Base-by-base conservation (phyloP, 2,888 invertebrate genomes). In the Mythimna ferrago region DNA sequence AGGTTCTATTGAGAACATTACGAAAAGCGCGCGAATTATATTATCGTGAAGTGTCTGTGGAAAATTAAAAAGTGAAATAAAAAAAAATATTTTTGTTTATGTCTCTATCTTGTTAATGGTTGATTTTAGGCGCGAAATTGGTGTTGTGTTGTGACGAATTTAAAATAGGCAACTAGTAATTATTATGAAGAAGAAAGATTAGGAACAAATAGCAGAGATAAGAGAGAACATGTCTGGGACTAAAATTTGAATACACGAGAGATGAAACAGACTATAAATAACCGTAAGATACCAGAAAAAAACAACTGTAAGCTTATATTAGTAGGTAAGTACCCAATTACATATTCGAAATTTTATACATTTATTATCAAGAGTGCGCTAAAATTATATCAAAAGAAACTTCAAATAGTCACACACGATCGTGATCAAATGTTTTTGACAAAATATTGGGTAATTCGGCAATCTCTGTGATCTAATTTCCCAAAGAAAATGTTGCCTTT, bases 11-110 rank as follows among this genome's bases (percentile, higher is more conserved):
- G 67, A 69, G 82, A 70, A 81, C 62, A 38, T 54, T 60, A 67
- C 65, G 76, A 92, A 94, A 93, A 92, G 92, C 92, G 93, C 95
- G 95, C 92, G 93, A 93, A 92, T 87, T 83, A 70, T 71, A 78
- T 48, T 76, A 73, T 82, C 88, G 91, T 83, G 82, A 81, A 81
- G 82, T 82, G 82, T 80, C 78, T 77, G 80, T 84, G 78, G 66
- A 79, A 75, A 73, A 68, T 64, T 61, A 48, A 69, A 78, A 77
- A 80, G 72, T 78, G 76, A 69, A 72, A 60, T 75, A 7, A 32
- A 67, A 78, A 70, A 78, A 11, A 16, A 54, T 48, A 64, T n/a
- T 51, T 38, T 73, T 57, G 19, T 69, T 53, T 48, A 26, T 35
- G 2, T 6, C 58, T 51, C 62, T 32, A 54, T 60, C 44, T 57